Percentiles rank a stretch among this genome's conserved stretches.
Evolutionary conservation across 2,797 vertebrate genomes (phyloP).

Genomic region (Aulostomus chinensis): DNA sequence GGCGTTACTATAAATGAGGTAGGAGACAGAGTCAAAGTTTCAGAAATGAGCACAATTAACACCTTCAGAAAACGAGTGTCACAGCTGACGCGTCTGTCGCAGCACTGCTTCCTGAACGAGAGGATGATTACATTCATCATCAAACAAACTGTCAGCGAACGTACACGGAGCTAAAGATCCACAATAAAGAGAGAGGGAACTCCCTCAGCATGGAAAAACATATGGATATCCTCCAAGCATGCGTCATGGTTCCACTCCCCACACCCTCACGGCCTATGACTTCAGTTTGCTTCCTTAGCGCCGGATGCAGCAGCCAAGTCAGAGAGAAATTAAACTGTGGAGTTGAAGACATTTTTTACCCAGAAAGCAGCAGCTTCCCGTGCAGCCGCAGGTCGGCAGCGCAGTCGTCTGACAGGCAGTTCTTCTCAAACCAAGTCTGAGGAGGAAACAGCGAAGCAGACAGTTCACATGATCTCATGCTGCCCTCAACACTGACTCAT

Average conservation of each 20-base stretch:
- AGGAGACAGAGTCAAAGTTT: no score
- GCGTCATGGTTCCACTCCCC: slow-evolving; percentile 70
- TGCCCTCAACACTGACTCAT: slow-evolving; percentile 7
- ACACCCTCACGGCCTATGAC: slow-evolving; percentile 74
- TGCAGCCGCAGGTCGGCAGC: slow-evolving; percentile 92
- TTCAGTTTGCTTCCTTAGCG: slow-evolving; percentile 57
- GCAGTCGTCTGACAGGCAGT: slow-evolving; percentile 96
- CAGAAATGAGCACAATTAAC: neutral
- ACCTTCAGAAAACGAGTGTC: neutral
- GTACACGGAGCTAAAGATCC: slow-evolving; percentile 25
- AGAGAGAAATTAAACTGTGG: slow-evolving; percentile 32
- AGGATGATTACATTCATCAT: no score
- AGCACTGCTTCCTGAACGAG: no score
- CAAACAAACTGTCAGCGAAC: slow-evolving; percentile 11
- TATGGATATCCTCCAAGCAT: slow-evolving; percentile 74
- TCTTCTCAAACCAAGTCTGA: slow-evolving; percentile 98
- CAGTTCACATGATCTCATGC: slow-evolving; percentile 61
- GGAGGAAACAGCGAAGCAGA: slow-evolving; percentile 57
- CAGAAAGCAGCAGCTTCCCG: slow-evolving; percentile 89
- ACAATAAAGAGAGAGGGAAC: slow-evolving; percentile 59
- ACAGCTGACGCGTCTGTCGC: no score
- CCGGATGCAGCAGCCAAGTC: slow-evolving; percentile 22
- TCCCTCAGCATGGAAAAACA: slow-evolving; percentile 69
- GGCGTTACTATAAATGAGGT: no score
- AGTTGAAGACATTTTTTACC: slow-evolving; percentile 76